A percentile compares a stretch with the other conserved stretches of the same genome.
phyloP scores from a whole-genome alignment of 2,888 invertebrate genomes.

The Stegophylla sp. region DNA sequence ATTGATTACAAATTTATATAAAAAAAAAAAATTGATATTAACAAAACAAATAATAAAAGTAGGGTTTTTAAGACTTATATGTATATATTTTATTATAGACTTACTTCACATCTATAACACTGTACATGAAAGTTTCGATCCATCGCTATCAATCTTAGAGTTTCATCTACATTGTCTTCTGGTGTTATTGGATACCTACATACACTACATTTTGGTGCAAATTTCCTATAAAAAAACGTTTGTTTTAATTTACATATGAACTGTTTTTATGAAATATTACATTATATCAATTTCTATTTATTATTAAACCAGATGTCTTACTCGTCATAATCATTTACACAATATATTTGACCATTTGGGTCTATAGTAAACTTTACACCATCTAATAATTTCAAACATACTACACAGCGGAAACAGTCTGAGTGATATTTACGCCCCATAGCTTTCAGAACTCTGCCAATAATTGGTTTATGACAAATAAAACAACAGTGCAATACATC shows the following conservation, averaged over 20 bases:
- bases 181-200: constrained; percentile 98
- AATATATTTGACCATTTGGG: constrained; percentile 96
- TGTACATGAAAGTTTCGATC: constrained; percentile 96
- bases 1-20: constrained; percentile 23
- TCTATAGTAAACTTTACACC: constrained; percentile 99
- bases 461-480: constrained; percentile 91
- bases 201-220: constrained; percentile 96
- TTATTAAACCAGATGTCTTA: constrained; percentile 65
- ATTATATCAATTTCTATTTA: neutral
- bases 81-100: neutral
- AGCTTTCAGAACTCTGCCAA: constrained; percentile 91
- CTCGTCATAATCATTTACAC: constrained; percentile 99
- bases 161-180: constrained; percentile 93
- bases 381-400: constrained; percentile 93
- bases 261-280: too few species aligned
- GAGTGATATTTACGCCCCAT: constrained; percentile 98
- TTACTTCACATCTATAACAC: constrained; percentile 87
- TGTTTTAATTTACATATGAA: too few species aligned
- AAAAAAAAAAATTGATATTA: neutral
- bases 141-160: constrained; percentile 94
- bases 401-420: constrained; percentile 94
- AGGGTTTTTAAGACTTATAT: neutral
- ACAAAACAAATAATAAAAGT: neutral
- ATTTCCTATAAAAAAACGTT: constrained; percentile 85
- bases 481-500: constrained; percentile 97